These are phyloP conservation scores for Heptranchias perlo DNA, from an alignment of 2,113 vertebrate species.

Conservation along the genomic window DNA sequence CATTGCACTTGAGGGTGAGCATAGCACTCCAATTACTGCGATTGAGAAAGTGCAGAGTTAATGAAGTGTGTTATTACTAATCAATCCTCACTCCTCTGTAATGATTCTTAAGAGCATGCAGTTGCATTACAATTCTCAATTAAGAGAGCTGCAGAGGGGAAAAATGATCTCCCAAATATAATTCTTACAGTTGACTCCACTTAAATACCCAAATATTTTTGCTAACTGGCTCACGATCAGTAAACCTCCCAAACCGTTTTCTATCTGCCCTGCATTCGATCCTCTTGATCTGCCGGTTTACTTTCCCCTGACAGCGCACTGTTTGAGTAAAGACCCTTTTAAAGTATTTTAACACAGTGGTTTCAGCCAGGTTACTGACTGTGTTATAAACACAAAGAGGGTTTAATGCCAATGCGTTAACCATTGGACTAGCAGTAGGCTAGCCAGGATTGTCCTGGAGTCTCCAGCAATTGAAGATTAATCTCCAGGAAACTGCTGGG, in stretches of 20 bases:
- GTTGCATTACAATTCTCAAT: constrained; percentile 23
- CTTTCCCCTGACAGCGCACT: not conserved
- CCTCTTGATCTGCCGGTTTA: not conserved
- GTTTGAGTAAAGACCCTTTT: not conserved
- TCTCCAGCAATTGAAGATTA: not conserved
- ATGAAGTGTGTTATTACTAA: constrained; percentile 58
- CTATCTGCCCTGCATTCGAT: not conserved
- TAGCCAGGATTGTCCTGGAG: not conserved
- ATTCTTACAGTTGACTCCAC: constrained; percentile 5
- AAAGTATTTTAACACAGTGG: not conserved
- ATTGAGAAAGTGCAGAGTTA: constrained; percentile 59
- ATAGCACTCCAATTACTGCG: constrained; percentile 54
- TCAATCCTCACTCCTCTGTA: constrained; percentile 49
- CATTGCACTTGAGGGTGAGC: constrained; percentile 46
- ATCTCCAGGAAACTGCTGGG: not conserved
- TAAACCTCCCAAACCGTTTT: not conserved
- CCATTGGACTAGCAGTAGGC: not conserved
- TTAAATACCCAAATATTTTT: not conserved
- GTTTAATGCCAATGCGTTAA: not conserved
- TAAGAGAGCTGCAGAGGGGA: not conserved
- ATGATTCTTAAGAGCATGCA: constrained; percentile 11
- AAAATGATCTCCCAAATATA: not conserved
- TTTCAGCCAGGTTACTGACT: not conserved
- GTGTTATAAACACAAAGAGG: not conserved
- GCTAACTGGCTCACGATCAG: not conserved